Conservation (phyloP, 2,888 invertebrate species). For the Sialis fuliginosa region DNA sequence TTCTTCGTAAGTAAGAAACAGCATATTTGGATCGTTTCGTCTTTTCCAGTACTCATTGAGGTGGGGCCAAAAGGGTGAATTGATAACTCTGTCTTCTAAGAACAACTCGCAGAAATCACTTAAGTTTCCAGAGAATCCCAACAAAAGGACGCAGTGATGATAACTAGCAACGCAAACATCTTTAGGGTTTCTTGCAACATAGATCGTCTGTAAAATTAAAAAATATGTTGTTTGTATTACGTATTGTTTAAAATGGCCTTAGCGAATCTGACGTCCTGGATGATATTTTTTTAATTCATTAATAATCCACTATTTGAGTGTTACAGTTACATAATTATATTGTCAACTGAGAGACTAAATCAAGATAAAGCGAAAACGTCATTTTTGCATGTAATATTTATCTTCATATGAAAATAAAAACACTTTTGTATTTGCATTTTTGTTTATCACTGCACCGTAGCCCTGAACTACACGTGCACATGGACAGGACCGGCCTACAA, state of each 20-base stretch:
- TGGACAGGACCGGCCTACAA: too few species aligned
- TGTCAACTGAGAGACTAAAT: too few species aligned
- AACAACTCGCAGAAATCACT: slow-evolving; percentile 36
- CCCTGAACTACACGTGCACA: too few species aligned
- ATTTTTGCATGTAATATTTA: too few species aligned
- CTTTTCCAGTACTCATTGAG: slow-evolving; percentile 20
- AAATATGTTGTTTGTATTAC: neutral
- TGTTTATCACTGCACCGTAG: too few species aligned
- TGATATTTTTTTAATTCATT: too few species aligned
- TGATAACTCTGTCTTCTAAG: slow-evolving; percentile 28
- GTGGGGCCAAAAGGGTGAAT: slow-evolving; percentile 17
- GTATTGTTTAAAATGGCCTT: neutral
- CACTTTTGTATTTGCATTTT: too few species aligned
- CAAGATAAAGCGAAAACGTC: too few species aligned
- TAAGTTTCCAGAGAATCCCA: slow-evolving; percentile 28
- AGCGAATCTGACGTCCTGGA: too few species aligned
- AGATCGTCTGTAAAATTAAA: slow-evolving; percentile 31
- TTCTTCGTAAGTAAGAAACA: slow-evolving; percentile 18
- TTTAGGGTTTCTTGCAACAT: slow-evolving; percentile 47
- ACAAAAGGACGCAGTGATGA: slow-evolving; percentile 37
- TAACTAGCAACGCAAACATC: slow-evolving; percentile 47
- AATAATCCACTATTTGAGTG: too few species aligned
- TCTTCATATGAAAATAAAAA: too few species aligned
- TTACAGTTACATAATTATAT: too few species aligned
- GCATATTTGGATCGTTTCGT: slow-evolving; percentile 18